A percentile compares a stretch with the other conserved stretches of the same genome.
These are phyloP conservation scores for Pachyseris speciosa DNA, from an alignment of 64 coral and sea anemone species.

Conservation along the genomic window DNA sequence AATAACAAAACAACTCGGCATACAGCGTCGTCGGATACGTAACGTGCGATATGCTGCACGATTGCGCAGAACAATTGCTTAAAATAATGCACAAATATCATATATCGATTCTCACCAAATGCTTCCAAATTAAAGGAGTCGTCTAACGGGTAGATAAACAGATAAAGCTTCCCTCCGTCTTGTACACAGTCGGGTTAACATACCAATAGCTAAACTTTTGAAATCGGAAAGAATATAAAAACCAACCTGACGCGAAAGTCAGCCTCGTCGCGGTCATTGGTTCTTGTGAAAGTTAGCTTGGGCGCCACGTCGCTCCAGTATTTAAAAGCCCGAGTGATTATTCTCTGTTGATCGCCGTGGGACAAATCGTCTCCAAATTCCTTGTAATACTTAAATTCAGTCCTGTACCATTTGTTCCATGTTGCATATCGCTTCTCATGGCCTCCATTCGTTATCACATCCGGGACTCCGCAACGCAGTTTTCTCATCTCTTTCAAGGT, in stretches of 20 bases:
- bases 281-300: slow-evolving; percentile 22
- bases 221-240: background rate
- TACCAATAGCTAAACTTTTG: no score
- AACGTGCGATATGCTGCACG: no score
- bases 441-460: slow-evolving; percentile 4
- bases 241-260: slow-evolving; percentile 23
- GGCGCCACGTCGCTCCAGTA: slow-evolving; percentile 30
- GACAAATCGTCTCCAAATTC: slow-evolving; percentile 33
- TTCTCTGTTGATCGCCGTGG: background rate
- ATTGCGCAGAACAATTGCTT: no score
- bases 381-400: slow-evolving; percentile 9
- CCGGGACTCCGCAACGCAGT: slow-evolving; percentile 77
- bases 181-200: no score
- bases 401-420: background rate
- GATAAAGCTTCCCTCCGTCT: no score
- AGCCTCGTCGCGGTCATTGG: background rate
- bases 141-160: no score
- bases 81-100: no score
- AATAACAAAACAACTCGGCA: no score
- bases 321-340: slow-evolving; percentile 20
- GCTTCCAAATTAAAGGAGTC: no score
- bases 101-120: no score
- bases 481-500: slow-evolving; percentile 80
- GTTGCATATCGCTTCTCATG: background rate
- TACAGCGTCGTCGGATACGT: no score